These are phyloP conservation scores for Chaetodon trifasciatus DNA, from an alignment of 2,797 vertebrate species.

Conservation along the genomic window DNA sequence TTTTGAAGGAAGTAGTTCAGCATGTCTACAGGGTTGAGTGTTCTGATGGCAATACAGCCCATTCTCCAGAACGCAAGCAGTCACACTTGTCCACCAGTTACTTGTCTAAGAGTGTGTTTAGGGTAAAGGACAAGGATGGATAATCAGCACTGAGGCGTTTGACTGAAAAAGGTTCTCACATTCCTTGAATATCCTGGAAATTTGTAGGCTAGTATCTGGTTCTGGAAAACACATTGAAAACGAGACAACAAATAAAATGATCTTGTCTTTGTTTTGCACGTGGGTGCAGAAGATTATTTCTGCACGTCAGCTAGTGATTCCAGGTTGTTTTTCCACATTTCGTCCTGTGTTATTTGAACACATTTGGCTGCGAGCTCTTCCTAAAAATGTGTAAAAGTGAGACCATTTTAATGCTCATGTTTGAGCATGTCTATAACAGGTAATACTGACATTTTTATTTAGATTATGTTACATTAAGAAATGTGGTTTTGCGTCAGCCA, in stretches of 20 bases:
- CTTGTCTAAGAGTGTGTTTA: neutral
- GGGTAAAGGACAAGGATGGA: neutral
- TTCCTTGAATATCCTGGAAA: neutral
- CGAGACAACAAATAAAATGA: neutral
- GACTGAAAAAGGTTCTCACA: neutral
- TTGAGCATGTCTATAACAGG: neutral
- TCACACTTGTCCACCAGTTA: neutral
- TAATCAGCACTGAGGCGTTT: conserved; percentile 1
- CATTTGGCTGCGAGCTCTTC: neutral
- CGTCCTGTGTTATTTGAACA: neutral
- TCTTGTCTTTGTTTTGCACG: neutral
- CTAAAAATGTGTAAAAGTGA: neutral
- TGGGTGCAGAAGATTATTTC: neutral
- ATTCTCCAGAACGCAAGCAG: conserved; percentile 13
- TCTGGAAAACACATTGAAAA: neutral
- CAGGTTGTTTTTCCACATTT: neutral
- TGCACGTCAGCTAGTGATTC: neutral
- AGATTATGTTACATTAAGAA: neutral
- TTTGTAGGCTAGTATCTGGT: neutral
- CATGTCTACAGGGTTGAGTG: neutral
- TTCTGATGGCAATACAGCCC: neutral
- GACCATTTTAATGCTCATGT: neutral
- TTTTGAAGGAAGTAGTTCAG: neutral
- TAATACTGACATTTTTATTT: neutral
- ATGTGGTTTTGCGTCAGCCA: neutral